A percentile compares a stretch with the other conserved stretches of the same genome.
phyloP scores from a whole-genome alignment of 1,140 invertebrate species.

The Oedothorax gibbosus region DNA sequence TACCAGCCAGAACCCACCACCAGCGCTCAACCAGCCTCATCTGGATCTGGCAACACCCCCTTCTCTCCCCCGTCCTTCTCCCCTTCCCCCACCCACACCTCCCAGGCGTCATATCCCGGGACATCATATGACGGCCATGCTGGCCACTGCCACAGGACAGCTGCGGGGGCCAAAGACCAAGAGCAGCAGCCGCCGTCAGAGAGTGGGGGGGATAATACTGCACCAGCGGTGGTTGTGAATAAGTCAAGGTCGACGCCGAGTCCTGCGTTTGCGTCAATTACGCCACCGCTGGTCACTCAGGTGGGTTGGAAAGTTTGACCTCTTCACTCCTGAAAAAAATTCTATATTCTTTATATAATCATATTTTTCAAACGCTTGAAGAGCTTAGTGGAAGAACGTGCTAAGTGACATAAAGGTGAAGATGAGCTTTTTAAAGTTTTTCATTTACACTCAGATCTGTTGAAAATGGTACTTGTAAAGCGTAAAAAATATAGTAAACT shows the following conservation, averaged over 20 bases:
- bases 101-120: constrained; percentile 42
- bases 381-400: no score
- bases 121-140: constrained; percentile 41
- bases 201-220: constrained; percentile 11
- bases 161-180: constrained; percentile 15
- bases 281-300: constrained; percentile 52
- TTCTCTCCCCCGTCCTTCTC: constrained; percentile 46
- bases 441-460: no score
- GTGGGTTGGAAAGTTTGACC: constrained; percentile 9
- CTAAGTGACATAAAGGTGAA: no score
- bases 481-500: no score
- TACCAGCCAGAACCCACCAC: constrained; percentile 35
- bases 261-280: constrained; percentile 50
- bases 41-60: constrained; percentile 26
- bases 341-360: neutral
- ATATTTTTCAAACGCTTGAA: no score
- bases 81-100: constrained; percentile 43
- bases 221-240: neutral
- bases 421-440: no score
- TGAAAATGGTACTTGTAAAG: no score
- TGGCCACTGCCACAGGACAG: constrained; percentile 10
- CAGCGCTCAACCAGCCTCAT: constrained; percentile 10
- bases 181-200: constrained; percentile 26
- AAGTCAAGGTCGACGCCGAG: constrained; percentile 50
- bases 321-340: neutral